Percentiles rank a stretch among this genome's conserved stretches.
Evolutionary conservation across 2,888 invertebrate species (phyloP).

Genomic region (Eucera pruinosa): DNA sequence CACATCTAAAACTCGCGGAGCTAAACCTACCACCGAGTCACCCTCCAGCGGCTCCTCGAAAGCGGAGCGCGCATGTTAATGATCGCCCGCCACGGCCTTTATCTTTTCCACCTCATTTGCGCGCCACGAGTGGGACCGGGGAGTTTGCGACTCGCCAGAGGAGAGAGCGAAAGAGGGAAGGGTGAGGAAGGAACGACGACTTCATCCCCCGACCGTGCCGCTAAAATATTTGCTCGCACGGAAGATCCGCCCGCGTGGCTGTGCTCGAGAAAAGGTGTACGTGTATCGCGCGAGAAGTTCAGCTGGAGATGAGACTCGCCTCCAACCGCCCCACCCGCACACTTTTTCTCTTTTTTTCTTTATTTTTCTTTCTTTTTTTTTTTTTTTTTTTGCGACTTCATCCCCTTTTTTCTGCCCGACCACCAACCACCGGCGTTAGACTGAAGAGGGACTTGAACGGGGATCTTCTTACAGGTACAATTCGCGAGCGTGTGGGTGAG

Average conservation of each 20-base stretch:
- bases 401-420: conserved; percentile 51
- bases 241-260: conserved; percentile 42
- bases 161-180: conserved; percentile 8
- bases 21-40: conserved; percentile 63
- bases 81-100: conserved; percentile 83
- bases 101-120: conserved; percentile 85
- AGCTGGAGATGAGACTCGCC: conserved; percentile 50
- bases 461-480: conserved; percentile 54
- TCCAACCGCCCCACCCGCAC: conserved; percentile 1
- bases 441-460: conserved; percentile 47
- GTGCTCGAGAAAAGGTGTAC: conserved; percentile 34
- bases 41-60: conserved; percentile 75
- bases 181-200: conserved; percentile 36
- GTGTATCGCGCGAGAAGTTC: conserved; percentile 57
- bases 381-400: conserved; percentile 34
- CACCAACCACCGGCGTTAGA: conserved; percentile 50
- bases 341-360: not conserved
- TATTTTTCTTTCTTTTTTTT: conserved; percentile 22
- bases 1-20: conserved; percentile 51
- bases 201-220: conserved; percentile 38
- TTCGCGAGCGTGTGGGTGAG: conserved; percentile 20
- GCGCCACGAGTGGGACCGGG: conserved; percentile 78
- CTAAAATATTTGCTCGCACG: conserved; percentile 64
- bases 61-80: conserved; percentile 83
- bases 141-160: conserved; percentile 54